Percentiles rank a stretch among this genome's conserved stretches.
Evolutionary conservation across 2,113 vertebrate species (phyloP).

Genomic region (Pachypanchax playfairii): DNA sequence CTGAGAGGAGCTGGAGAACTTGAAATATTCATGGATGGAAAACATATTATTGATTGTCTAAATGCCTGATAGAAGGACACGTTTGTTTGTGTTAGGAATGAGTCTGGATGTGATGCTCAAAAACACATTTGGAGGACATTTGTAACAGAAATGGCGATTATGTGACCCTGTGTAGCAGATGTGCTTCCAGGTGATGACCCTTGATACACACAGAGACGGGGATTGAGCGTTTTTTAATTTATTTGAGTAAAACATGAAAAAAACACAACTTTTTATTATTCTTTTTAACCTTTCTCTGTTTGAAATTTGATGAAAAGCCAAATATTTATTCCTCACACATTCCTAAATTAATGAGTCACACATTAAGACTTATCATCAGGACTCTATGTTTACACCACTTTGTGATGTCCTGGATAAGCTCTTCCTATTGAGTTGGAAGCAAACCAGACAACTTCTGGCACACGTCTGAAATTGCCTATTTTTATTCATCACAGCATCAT

Average conservation of each 20-base stretch:
- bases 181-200: constrained; percentile 4
- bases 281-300: background rate
- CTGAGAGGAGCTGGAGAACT: constrained; percentile 9
- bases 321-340: background rate
- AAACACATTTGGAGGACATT: constrained; percentile 23
- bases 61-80: constrained; percentile 1
- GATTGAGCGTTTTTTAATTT: constrained; percentile 6
- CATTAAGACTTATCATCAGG: no score
- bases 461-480: constrained; percentile 16
- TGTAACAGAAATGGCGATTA: constrained; percentile 6
- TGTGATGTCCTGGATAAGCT: constrained; percentile 29
- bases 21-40: background rate
- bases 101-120: constrained; percentile 16
- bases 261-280: background rate
- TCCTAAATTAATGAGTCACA: no score
- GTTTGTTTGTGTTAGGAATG: constrained; percentile 25
- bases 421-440: constrained; percentile 35
- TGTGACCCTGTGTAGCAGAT: constrained; percentile 1
- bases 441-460: constrained; percentile 44
- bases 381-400: constrained; percentile 31
- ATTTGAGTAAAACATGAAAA: constrained; percentile 1
- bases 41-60: background rate
- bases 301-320: background rate
- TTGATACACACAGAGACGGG: constrained; percentile 8
- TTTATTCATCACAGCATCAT: constrained; percentile 9